phyloP scores from a whole-genome alignment of 2,113 vertebrate species.

The Thalassarche chlororhynchos region DNA sequence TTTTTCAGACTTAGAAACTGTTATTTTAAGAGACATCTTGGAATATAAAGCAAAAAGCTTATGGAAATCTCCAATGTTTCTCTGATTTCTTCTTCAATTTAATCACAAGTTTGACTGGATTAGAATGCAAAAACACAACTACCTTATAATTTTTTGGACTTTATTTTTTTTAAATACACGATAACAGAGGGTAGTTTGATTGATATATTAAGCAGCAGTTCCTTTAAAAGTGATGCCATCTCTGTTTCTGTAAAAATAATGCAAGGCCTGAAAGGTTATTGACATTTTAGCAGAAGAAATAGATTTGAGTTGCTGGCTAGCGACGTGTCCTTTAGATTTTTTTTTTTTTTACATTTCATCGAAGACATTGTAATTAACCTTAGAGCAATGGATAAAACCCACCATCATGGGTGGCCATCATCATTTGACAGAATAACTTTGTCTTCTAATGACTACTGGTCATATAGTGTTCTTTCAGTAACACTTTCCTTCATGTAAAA shows the following conservation, averaged over 20 bases:
- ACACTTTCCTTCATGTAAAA: neutral
- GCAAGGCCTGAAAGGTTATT: conserved; percentile 61
- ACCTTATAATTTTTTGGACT: neutral
- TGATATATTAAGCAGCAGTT: neutral
- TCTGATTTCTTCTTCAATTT: conserved; percentile 25
- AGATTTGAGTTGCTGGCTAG: conserved; percentile 60
- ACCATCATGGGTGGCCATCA: conserved; percentile 21
- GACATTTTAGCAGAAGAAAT: conserved; percentile 72
- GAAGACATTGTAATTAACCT: conserved; percentile 73
- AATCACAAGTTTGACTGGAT: conserved; percentile 28
- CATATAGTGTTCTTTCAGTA: neutral
- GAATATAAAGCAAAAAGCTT: neutral
- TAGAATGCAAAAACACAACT: conserved; percentile 32
- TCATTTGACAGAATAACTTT: conserved; percentile 49
- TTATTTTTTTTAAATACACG: conserved; percentile 24
- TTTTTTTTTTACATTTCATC: conserved; percentile 52
- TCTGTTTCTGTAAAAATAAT: conserved; percentile 57
- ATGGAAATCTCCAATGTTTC: conserved; percentile 16
- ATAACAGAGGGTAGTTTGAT: conserved; percentile 41
- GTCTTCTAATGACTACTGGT: neutral
- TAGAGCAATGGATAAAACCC: conserved; percentile 60
- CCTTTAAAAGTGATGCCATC: conserved; percentile 20
- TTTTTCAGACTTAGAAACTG: neutral
- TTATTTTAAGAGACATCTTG: conserved; percentile 24
- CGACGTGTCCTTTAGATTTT: conserved; percentile 37